Evolutionary conservation across 2,797 vertebrate genomes (phyloP), one percentile per base, ranked within the genome.

Genomic region (Poecilia velifera): DNA sequence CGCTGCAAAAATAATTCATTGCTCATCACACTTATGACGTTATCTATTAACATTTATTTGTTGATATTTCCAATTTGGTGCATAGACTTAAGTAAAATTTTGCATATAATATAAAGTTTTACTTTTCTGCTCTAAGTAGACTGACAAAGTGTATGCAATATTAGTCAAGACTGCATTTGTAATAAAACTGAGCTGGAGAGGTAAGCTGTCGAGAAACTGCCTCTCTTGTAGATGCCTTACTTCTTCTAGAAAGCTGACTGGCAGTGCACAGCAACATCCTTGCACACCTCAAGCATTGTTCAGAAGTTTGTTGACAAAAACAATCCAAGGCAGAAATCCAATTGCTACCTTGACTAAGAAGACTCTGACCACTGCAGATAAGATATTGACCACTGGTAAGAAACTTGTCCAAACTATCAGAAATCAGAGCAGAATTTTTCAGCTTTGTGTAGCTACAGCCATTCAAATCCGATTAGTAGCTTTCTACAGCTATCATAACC

Each of bases 401-500:
- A 41, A 41, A 41, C 36, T 25, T 1, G 39, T 25, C 9, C 10
- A 41, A 68, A 68, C 22, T 41, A n/a, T 68, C 9, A 68, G 51
- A 68, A 36, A 68, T 41, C 36, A 25, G 64, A 68, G 9, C 36
- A 68, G 39, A 41, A 41, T 25, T 39, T 9, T 68, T 68, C 9
- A n/a, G 10, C 31, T 51, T 51, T 8, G 49, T 2, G 49, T 36
- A 34, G 46, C 31, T 73, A 13, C 0, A 3, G 47, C 18, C 20
- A 51, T 36, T 22, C 28, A 47, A 41, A 41, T 74, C 36, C 25
- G 22, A 3, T 66, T 59, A n/a, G 10, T 28, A 28, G 22, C 20
- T 57, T 71, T 77, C 41, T 62, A 20, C 55, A 4, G 72, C 71
- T 66, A 51, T 78, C 3, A 59, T 39, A 72, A 70, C 59, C 4